Base-by-base conservation (phyloP, 2,888 invertebrate species). In the Melikaiella ostensackeni region DNA sequence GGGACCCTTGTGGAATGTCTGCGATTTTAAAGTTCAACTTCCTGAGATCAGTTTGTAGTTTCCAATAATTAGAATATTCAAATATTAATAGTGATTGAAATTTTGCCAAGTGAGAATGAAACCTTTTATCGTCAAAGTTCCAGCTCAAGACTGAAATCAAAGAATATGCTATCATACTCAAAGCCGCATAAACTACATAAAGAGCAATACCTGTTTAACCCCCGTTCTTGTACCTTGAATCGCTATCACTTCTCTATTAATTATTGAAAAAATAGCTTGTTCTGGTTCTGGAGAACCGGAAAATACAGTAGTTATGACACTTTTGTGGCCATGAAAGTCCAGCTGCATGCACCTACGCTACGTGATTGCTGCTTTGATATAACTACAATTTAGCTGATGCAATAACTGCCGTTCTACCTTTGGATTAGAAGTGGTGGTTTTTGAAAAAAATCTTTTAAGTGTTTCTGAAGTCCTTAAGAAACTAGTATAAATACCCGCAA, bases 301-400 rank as follows among this genome's bases (percentile, higher is more conserved):
- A 70, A 70, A 70, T 30, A 38, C n/a, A 33, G 19, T 24, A 70
- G 46, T 70, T 70, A 70, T 70, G 42, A 9, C 2, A 70, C 50
- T 70, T 50, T 70, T n/a, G 46, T 70, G 46, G 21, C 64, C 38
- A 50, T 70, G 70, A 50, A 66, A 70, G 46, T 70, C 1, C 2
- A 21, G 21, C 3, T 19, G 1, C n/a, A 21, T 21, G 13, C 62
- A 62, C 46, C 50, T 66, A 66, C 66, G 46, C 46, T 35, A 38
- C 38, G 2, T 13, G 11, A 50, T n/a, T 70, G 24, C 19, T 46
- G 27, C 46, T 66, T 66, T 46, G 66, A 66, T 27, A 27, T 21
- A 46, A 27, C 13, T 24, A 57, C 13, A 57, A 57, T 57, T 57
- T 1, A 24, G 57, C 57, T 57, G 24, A 24, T 57, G 57, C 57